Evolutionary conservation across 2,888 invertebrate genomes (phyloP).

Genomic region (Crematogaster levior): DNA sequence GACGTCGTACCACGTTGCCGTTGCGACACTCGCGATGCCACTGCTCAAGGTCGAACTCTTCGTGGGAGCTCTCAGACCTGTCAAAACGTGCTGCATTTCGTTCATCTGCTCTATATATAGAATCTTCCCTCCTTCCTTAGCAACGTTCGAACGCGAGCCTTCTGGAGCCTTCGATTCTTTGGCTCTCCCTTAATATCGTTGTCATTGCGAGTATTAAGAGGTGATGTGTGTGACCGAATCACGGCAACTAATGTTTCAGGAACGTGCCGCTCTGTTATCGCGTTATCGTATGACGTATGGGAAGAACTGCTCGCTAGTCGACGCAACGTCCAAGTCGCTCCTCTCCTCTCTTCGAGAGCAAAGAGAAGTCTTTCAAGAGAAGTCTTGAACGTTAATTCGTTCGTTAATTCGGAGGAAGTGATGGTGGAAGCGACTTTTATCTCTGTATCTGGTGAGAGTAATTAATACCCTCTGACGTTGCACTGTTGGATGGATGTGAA

Average conservation of each 20-base stretch:
- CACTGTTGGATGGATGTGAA: not conserved
- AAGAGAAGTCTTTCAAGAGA: not conserved
- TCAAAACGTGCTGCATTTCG: constrained; percentile 79
- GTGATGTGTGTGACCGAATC: no score
- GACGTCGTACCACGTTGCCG: constrained; percentile 81
- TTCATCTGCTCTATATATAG: constrained; percentile 72
- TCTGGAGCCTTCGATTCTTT: not conserved
- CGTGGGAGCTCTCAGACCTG: constrained; percentile 74
- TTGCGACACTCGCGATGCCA: constrained; percentile 38
- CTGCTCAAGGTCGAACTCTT: constrained; percentile 59
- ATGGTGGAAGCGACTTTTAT: not conserved
- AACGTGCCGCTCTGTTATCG: constrained; percentile 13
- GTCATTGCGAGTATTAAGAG: not conserved
- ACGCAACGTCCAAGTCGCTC: not conserved
- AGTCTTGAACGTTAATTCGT: not conserved
- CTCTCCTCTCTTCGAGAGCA: not conserved
- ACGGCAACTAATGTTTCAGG: constrained; percentile 17
- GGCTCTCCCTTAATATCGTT: not conserved
- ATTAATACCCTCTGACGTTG: no score
- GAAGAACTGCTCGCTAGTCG: not conserved
- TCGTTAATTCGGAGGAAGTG: not conserved
- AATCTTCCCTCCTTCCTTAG: not conserved
- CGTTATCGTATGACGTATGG: constrained; percentile 1
- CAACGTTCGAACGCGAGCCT: no score
- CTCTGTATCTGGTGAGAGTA: not conserved